Evolutionary conservation across 2,888 invertebrate genomes (phyloP).

Genomic region (Steinernema hermaphroditum): DNA sequence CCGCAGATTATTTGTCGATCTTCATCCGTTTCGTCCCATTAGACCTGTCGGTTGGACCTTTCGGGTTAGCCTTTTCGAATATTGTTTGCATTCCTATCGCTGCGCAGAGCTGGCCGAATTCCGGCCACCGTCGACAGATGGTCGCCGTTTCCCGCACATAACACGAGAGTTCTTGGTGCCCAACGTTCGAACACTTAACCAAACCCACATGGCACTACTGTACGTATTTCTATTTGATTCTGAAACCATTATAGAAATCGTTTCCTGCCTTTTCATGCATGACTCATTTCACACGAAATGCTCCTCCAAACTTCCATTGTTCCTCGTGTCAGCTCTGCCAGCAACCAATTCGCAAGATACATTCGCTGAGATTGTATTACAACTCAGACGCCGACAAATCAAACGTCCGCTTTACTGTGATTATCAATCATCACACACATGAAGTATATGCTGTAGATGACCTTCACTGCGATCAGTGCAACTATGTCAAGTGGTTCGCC

Average conservation of each 20-base stretch:
- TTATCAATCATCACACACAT: neutral
- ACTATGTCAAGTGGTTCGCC: no score
- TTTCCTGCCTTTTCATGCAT: neutral
- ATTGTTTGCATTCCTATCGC: slow-evolving; percentile 10
- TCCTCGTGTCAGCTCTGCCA: no score
- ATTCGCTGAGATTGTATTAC: neutral
- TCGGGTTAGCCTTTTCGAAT: neutral
- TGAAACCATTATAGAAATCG: no score
- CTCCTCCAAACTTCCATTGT: neutral
- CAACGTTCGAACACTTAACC: no score
- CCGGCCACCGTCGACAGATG: neutral
- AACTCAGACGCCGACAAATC: neutral
- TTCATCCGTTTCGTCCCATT: slow-evolving; percentile 27
- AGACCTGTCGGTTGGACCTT: neutral
- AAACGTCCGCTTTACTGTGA: neutral
- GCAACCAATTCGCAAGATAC: neutral
- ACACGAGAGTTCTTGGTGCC: no score
- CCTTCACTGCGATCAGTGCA: neutral
- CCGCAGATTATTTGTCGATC: slow-evolving; percentile 21
- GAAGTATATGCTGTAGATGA: neutral
- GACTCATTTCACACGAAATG: neutral
- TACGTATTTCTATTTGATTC: no score
- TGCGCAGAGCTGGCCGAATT: neutral
- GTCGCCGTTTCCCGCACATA: neutral
- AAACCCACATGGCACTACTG: no score